phyloP scores from a whole-genome alignment of 2,113 vertebrate species.

The Cyanistes caeruleus region DNA sequence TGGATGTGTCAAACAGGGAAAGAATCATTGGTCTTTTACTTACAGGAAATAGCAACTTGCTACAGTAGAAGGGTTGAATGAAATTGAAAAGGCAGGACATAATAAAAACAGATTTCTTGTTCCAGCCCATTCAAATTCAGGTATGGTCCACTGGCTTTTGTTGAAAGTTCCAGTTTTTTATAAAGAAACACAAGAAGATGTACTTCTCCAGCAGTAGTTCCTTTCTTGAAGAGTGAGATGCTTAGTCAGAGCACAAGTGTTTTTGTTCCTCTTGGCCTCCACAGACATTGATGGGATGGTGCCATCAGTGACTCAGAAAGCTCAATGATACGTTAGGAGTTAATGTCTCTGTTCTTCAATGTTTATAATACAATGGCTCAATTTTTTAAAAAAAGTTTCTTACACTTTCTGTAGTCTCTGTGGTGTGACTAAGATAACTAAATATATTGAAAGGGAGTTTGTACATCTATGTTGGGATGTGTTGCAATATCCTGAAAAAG shows the following conservation, averaged over 20 bases:
- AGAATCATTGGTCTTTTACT: neutral
- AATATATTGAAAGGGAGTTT: neutral
- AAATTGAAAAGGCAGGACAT: neutral
- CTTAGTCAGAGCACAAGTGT: neutral
- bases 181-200: neutral
- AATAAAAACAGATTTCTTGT: neutral
- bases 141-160: neutral
- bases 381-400: neutral
- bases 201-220: neutral
- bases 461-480: accelerated
- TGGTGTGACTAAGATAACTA: neutral
- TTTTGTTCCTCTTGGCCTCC: neutral
- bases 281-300: neutral
- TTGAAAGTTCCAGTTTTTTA: neutral
- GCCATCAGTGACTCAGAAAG: neutral
- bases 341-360: neutral
- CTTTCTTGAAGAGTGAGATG: neutral
- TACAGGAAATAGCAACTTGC: neutral
- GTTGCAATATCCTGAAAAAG: neutral
- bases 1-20: neutral
- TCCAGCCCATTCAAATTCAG: neutral
- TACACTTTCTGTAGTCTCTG: neutral
- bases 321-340: neutral
- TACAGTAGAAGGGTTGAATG: neutral
- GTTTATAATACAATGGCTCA: neutral